These are phyloP conservation scores for Accipiter virgatus DNA, from an alignment of 2,113 vertebrate species.

Conservation along the genomic window DNA sequence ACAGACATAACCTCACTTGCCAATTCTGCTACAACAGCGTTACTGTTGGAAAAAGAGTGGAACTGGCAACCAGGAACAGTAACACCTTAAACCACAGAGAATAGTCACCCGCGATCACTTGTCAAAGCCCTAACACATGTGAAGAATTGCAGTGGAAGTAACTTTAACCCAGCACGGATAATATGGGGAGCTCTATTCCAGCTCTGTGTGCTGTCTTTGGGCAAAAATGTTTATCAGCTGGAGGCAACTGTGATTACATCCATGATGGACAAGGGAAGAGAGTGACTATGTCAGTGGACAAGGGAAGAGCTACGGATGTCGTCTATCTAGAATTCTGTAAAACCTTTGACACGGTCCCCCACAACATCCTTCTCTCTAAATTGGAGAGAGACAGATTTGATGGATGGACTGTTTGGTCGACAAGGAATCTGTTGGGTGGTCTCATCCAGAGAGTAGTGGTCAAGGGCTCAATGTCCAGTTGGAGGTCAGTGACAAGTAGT, in stretches of 20 bases:
- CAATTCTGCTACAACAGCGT: background rate
- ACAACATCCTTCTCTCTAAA: background rate
- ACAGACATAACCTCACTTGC: background rate
- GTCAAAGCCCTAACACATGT: background rate
- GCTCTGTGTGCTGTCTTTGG: background rate
- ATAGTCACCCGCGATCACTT: rapidly evolving
- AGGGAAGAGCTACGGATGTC: background rate
- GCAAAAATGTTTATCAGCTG: background rate
- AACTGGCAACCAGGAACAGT: background rate
- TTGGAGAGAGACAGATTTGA: background rate
- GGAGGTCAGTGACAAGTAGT: background rate
- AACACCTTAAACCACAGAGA: background rate
- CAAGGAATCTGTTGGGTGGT: background rate
- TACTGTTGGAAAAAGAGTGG: background rate
- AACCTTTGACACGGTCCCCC: background rate
- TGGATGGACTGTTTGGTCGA: background rate
- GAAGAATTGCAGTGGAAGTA: background rate
- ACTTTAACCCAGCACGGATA: background rate
- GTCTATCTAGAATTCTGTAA: background rate
- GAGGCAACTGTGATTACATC: background rate
- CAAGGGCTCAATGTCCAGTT: background rate
- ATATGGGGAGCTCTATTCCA: background rate
- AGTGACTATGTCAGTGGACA: background rate
- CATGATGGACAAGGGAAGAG: background rate
- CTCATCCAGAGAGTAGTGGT: background rate